Percentiles rank a stretch among this genome's conserved stretches.
Conservation (phyloP, 2,113 vertebrate genomes). For the Sebastes fasciatus region DNA sequence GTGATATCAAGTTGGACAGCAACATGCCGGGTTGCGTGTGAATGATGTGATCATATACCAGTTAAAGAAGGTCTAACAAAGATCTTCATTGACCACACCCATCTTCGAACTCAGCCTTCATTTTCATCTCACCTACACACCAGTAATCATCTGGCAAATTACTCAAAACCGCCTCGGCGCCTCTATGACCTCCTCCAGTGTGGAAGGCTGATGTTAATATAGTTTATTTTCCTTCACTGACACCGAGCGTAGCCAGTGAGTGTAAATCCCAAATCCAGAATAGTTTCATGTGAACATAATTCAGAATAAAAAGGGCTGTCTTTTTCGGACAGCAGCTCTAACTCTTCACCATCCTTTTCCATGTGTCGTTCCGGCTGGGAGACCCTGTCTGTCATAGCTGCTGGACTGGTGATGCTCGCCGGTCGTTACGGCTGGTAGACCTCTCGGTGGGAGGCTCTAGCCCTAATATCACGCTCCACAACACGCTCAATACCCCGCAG, state of each 20-base stretch:
- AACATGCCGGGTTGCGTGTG: neutral
- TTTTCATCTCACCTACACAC: too few relatives aligned
- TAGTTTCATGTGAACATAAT: conserved; percentile 1
- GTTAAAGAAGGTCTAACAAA: neutral
- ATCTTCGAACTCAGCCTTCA: too few relatives aligned
- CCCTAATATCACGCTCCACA: conserved; percentile 77
- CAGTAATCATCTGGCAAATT: too few relatives aligned
- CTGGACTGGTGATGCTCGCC: conserved; percentile 30
- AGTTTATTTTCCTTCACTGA: neutral
- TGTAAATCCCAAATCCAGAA: neutral
- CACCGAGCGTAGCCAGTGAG: neutral
- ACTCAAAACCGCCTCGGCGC: too few relatives aligned
- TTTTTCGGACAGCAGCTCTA: conserved; percentile 20
- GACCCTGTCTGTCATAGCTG: conserved; percentile 52
- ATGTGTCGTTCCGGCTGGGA: conserved; percentile 35
- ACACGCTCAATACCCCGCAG: conserved; percentile 55
- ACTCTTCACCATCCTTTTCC: conserved; percentile 11
- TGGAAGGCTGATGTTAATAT: neutral
- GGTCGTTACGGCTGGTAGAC: conserved; percentile 45
- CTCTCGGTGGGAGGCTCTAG: conserved; percentile 46
- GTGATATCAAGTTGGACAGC: too few relatives aligned
- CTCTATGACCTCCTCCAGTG: neutral
- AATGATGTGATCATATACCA: neutral
- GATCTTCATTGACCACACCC: neutral
- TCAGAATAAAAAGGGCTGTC: conserved; percentile 10